A percentile compares a stretch with the other conserved stretches of the same genome.
Evolutionary conservation across 2,113 vertebrate genomes (phyloP).

Genomic region (Cebidichthys violaceus): DNA sequence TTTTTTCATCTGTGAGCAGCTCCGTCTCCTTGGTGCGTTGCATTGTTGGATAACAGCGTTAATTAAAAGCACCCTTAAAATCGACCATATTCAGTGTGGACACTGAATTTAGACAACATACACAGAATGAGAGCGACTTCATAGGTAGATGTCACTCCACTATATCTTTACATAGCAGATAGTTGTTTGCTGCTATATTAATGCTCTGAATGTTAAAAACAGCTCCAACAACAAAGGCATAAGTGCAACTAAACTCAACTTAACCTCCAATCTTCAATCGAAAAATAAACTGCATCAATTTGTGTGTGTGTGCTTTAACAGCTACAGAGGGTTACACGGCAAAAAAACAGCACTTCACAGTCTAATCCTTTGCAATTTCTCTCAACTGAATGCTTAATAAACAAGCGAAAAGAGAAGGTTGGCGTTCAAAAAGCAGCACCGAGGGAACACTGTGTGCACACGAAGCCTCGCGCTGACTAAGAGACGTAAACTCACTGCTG

Average conservation of each 20-base stretch:
- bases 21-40: not conserved
- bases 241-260: not conserved
- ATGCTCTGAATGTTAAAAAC: not conserved
- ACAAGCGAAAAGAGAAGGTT: constrained; percentile 43
- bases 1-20: not conserved
- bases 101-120: not conserved
- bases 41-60: not conserved
- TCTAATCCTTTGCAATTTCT: constrained; percentile 8
- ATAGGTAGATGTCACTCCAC: not conserved
- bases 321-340: not conserved
- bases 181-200: not conserved
- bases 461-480: constrained; percentile 20
- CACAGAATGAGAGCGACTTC: not conserved
- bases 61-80: not conserved
- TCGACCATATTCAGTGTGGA: too few species aligned
- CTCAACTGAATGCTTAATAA: constrained; percentile 26
- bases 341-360: constrained; percentile 18
- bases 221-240: not conserved
- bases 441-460: constrained; percentile 30
- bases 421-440: constrained; percentile 11
- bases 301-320: constrained; percentile 1
- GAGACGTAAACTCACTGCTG: constrained; percentile 33
- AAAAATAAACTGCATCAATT: not conserved
- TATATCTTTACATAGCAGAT: not conserved
- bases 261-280: not conserved